Evolutionary conservation across 2,113 vertebrate species (phyloP), one percentile per base, ranked within the genome.

Genomic region (Jaculus jaculus): DNA sequence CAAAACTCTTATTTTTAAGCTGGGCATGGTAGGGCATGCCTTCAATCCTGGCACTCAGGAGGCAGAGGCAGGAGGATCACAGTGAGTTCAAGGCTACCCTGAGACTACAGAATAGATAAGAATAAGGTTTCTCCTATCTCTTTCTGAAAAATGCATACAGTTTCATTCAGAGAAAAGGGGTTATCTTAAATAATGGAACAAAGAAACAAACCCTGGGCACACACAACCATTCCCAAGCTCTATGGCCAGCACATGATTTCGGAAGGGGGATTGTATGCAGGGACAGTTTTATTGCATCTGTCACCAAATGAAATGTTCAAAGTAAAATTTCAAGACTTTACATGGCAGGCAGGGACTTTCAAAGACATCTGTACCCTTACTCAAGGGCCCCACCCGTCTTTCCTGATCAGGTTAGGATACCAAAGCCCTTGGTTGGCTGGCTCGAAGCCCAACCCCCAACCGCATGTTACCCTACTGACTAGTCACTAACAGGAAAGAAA

Each of bases 291-390:
- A 77, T 72, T 84, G 93, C n/a, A 87, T 78, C 72, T 13, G 42
- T 60, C 71, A 90, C 61, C 79, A 96, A 89, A 95, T 18, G 58
- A 92, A 93, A 92, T 51, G 68, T 69, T 92, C 82, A 92, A 81
- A 95, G 58, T 85, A 30, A 94, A 93, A 90, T 85, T 82, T 83
- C 73, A 74, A 93, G 61, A 60, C 73, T 80, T 95, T 71, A 20
- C 63, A 72, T 30, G 66, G 86, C 47, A 87, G 16, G 34, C 37
- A 87, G 17, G 75, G 47, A 30, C 60, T 95, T 88, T 91, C 68
- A 82, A 88, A 93, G n/a, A 47, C 28, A 78, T 69, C 47, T 87
- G 28, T 8, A n/a, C 42, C n/a, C n/a, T 87, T 82, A n/a, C 28
- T 80, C 42, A 51, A 61, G 37, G 26, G 68, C 71, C 75, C 79